Conservation (phyloP, 2,888 invertebrate species). For the Standfussiana lucernea region DNA sequence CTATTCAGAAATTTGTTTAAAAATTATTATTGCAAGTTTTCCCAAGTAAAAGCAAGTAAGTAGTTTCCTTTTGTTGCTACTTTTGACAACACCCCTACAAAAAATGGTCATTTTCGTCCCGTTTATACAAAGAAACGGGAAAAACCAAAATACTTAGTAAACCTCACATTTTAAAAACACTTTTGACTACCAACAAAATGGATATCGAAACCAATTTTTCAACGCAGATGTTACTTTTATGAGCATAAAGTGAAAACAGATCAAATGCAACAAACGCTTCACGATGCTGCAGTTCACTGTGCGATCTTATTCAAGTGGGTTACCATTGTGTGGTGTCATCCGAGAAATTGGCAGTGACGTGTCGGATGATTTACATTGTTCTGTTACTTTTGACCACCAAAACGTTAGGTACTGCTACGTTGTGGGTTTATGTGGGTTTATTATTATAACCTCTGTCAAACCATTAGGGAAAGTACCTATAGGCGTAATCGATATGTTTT, state of each 20-base stretch:
- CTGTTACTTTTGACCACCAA: too few species aligned
- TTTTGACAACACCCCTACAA: too few species aligned
- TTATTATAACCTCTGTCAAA: too few species aligned
- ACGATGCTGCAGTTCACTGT: conserved; percentile 48
- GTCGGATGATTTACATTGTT: too few species aligned
- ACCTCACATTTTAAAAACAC: not conserved
- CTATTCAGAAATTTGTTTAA: not conserved
- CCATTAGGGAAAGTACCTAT: not conserved
- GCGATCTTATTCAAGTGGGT: conserved; percentile 45
- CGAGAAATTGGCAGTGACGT: not conserved
- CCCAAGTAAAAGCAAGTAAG: too few species aligned
- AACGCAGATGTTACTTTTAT: conserved; percentile 51
- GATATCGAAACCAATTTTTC: conserved; percentile 36
- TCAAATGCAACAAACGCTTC: conserved; percentile 50
- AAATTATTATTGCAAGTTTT: not conserved
- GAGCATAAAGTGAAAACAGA: conserved; percentile 62
- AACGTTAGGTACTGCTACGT: too few species aligned
- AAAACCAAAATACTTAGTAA: not conserved
- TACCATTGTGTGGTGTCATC: conserved; percentile 18
- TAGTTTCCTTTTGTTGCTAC: too few species aligned
- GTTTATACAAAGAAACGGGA: too few species aligned
- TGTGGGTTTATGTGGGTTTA: too few species aligned
- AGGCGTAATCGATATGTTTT: too few species aligned
- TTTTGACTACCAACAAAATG: not conserved
- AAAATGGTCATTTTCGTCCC: too few species aligned